Evolutionary conservation across 2,113 vertebrate genomes (phyloP), one percentile per base, ranked within the genome.

Genomic region (Microtus ochrogaster): DNA sequence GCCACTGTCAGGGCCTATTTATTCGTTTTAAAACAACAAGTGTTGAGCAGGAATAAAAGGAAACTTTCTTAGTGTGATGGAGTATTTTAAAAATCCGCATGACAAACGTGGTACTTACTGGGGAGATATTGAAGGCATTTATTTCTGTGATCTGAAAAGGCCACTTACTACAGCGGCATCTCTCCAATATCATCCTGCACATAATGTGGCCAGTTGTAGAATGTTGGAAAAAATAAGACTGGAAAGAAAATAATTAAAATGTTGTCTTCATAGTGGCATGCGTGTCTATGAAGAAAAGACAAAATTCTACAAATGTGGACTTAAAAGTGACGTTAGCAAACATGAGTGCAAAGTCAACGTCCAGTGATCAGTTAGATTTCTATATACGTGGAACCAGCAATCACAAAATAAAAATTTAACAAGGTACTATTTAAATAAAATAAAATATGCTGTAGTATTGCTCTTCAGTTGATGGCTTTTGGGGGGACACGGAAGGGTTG

Each of bases 31-130:
- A 49, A 92, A 30, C 28, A 70, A 39, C 47, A 81, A 7, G 39
- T 24, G 61, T 24, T 8, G 39, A 93, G 52, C 39, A 81, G 58
- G 94, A 96, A 76, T 65, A 85, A 94, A 94, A 74, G 63, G 21
- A 21, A 92, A 79, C 9, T 92, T 91, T 21, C 33, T 94, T 93
- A 88, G 63, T 55, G 33, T 83, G 49, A 47, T 41, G 39, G 77
- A 92, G 19, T 89, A 79, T 84, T 95, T 90, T 22, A 8, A 76
- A 76, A 94, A 93, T 81, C 47, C 68, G 87, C 66, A 13, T 70
- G 92, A 63, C 26, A 92, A 81, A 94, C 36, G 47, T 76, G 39
- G 16, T 49, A 30, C 21, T 65, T 52, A 44, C 28, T 91, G 81
- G 76, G 41, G 28, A 89, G 44, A 61, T 81, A 63, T 19, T 78